Evolutionary conservation across 2,888 invertebrate genomes (phyloP).

Genomic region (Caenorhabditis wallacei): DNA sequence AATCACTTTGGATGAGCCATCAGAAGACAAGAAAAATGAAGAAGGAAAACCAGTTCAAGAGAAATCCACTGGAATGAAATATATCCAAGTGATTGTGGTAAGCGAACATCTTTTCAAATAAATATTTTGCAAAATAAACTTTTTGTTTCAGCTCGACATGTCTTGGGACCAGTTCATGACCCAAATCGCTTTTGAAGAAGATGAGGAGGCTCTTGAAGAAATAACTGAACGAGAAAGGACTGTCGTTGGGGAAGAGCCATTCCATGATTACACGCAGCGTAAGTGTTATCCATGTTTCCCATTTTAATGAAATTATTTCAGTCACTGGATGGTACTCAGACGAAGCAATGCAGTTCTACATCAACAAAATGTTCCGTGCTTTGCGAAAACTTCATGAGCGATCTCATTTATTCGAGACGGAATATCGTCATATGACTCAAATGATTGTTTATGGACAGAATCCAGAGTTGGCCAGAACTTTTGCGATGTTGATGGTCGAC

Average conservation of each 20-base stretch:
- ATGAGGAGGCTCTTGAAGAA: conserved; percentile 10
- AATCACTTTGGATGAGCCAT: background rate
- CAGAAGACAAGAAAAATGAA: background rate
- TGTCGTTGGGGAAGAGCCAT: conserved; percentile 18
- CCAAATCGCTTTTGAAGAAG: conserved; percentile 2
- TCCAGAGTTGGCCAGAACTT: conserved; percentile 13
- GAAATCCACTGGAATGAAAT: background rate
- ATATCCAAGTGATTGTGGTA: conserved; percentile 47
- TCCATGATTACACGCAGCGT: conserved; percentile 37
- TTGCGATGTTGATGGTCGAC: conserved; percentile 16
- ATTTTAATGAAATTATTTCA: conserved; percentile 2
- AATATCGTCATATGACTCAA: conserved; percentile 23
- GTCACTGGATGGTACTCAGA: conserved; percentile 49
- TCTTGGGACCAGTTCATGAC: conserved; percentile 21
- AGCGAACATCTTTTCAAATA: conserved; percentile 1
- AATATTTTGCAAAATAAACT: background rate
- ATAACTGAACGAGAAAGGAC: conserved; percentile 19
- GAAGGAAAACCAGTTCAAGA: background rate
- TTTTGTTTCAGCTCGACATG: conserved; percentile 34
- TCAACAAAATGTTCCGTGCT: conserved; percentile 50
- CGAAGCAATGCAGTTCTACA: conserved; percentile 46
- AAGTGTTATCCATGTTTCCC: background rate
- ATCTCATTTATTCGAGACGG: conserved; percentile 22
- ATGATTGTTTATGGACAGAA: conserved; percentile 35
- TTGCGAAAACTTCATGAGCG: conserved; percentile 47